Conservation (phyloP, 2,888 invertebrate genomes). For the Calliopum simillimum region DNA sequence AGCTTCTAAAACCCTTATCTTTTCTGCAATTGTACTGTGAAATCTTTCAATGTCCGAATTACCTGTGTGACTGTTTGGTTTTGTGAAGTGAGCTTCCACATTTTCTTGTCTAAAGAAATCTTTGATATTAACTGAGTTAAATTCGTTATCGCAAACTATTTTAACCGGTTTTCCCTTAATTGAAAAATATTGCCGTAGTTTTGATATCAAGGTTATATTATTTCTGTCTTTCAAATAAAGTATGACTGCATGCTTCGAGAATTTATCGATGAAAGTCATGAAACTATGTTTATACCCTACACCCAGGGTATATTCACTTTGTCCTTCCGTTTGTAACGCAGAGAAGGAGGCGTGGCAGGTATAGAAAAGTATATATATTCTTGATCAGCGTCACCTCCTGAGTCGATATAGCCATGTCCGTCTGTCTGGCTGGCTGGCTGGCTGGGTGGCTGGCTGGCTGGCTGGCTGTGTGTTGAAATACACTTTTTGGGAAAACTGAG, state of each 20-base stretch:
- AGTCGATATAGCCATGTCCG: too few species aligned
- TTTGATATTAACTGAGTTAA: constrained; percentile 25
- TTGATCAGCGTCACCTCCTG: too few species aligned
- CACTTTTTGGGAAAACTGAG: too few species aligned
- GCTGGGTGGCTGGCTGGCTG: too few species aligned
- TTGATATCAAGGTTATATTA: constrained; percentile 10
- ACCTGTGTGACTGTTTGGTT: constrained; percentile 38
- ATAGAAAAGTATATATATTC: too few species aligned
- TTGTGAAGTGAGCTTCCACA: constrained; percentile 35
- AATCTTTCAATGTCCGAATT: neutral
- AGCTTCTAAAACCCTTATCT: constrained; percentile 9
- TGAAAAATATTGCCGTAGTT: constrained; percentile 22
- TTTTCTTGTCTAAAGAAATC: constrained; percentile 21
- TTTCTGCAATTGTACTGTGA: constrained; percentile 34
- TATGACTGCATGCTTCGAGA: constrained; percentile 8
- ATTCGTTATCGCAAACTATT: constrained; percentile 34
- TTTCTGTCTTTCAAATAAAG: constrained; percentile 11
- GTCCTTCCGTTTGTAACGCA: too few species aligned
- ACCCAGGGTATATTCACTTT: too few species aligned
- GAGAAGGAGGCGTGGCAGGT: too few species aligned
- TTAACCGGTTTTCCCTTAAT: constrained; percentile 31
- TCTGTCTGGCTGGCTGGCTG: too few species aligned
- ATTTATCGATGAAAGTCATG: neutral
- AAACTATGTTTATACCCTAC: constrained; percentile 11
- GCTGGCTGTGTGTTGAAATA: too few species aligned